phyloP scores from a whole-genome alignment of 2,113 vertebrate species.

The Peromyscus polionotus region DNA sequence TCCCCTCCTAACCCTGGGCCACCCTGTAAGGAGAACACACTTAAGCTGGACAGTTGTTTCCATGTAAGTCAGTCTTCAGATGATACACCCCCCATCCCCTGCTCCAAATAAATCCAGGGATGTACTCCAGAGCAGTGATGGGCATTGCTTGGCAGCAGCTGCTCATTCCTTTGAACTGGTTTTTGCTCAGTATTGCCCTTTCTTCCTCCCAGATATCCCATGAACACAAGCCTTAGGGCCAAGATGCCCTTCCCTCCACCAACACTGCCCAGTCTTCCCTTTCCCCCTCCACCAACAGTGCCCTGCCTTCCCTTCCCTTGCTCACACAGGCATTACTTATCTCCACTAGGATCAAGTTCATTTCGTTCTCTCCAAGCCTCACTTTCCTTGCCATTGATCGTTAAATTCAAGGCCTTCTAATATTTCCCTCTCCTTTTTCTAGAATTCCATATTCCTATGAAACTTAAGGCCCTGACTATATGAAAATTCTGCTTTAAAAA shows the following conservation, averaged over 20 bases:
- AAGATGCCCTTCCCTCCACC: neutral
- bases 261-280: neutral
- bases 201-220: neutral
- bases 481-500: neutral
- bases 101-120: neutral
- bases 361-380: neutral
- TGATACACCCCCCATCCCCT: neutral
- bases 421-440: neutral
- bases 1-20: neutral
- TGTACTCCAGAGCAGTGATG: neutral
- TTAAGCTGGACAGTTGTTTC: neutral
- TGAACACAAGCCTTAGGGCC: neutral
- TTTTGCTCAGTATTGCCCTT: neutral
- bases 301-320: neutral
- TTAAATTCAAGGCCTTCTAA: neutral
- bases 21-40: neutral
- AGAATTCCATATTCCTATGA: neutral
- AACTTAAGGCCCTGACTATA: neutral
- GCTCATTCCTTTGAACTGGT: neutral
- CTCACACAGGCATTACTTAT: neutral
- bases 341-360: neutral
- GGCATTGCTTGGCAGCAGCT: neutral
- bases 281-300: neutral
- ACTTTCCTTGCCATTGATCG: neutral
- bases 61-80: neutral